Evolutionary conservation across 2,888 invertebrate genomes (phyloP), one percentile per base, ranked within the genome.

Genomic region (Sussaba pulchella): DNA sequence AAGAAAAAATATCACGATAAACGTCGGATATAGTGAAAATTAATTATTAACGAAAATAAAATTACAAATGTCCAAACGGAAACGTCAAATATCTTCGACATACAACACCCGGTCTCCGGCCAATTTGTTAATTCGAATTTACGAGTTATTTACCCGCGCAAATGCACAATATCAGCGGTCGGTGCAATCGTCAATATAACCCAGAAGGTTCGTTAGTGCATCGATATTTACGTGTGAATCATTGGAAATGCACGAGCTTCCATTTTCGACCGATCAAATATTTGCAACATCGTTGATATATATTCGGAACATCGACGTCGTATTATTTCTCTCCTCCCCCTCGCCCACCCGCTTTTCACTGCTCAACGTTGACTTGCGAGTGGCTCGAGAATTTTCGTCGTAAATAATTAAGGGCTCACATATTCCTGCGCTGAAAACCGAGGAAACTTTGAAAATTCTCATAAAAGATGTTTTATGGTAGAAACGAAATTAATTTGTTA

Each of bases 151-250:
- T 36, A 31, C 31, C 31, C 54, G n/a, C 14, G 14, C 1, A 41
- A 2, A 41, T 10, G 39, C 26, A 21, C 41, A 50, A 54, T 9
- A 43, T n/a, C 8, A 75, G 71, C 31, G 66, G 71, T 61, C 45
- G 45, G 39, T n/a, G 6, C 41, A 54, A 31, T 26, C 31, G 31
- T 31, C 10, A n/a, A n/a, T 26, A 31, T 14, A 14, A 54, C 26
- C 54, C n/a, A 26, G 26, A 31, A 54, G 54, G 54, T 54, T 54
- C 31, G 31, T 54, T 31, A 54, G 54, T 54, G 31, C 31, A 14
- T 31, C 54, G 14, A 54, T 31, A 31, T 54, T 54, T 26, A 54
- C 54, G 31, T 26, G 54, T 26, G 54, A n/a, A 14, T n/a, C 14
- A 31, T 54, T 31, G n/a, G n/a, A 31, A 26, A 14, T 14, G 31